These are phyloP conservation scores for Mythimna impura DNA, from an alignment of 2,888 invertebrate genomes.

Conservation along the genomic window DNA sequence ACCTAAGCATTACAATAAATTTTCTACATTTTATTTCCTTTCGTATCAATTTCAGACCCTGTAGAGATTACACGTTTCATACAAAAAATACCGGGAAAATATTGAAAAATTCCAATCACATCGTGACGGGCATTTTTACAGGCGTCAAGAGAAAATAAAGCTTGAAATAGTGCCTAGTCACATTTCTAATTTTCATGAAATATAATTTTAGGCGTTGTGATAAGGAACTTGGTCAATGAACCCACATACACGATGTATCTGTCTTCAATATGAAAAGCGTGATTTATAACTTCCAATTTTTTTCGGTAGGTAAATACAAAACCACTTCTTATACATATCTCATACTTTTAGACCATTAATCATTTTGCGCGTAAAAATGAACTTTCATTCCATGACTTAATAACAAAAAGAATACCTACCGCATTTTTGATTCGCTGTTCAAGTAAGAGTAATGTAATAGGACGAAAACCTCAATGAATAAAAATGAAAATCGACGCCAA, in stretches of 20 bases:
- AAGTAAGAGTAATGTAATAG: neutral
- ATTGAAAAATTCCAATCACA: slow-evolving; percentile 25
- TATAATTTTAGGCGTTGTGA: slow-evolving; percentile 5
- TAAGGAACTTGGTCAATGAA: slow-evolving; percentile 7
- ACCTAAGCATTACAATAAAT: neutral
- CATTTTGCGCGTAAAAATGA: slow-evolving; percentile 33
- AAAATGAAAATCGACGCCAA: neutral
- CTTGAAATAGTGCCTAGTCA: slow-evolving; percentile 32
- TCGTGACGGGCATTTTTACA: slow-evolving; percentile 28
- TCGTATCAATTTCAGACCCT: neutral
- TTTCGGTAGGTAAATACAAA: neutral
- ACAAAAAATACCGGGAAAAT: slow-evolving; percentile 2
- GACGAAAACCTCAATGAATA: neutral
- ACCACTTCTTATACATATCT: slow-evolving; percentile 16
- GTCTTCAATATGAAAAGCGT: neutral
- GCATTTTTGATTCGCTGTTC: slow-evolving; percentile 6
- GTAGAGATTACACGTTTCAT: neutral
- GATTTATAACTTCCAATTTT: slow-evolving; percentile 2
- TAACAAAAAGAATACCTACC: slow-evolving; percentile 9
- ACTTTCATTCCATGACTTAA: slow-evolving; percentile 31
- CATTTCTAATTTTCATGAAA: slow-evolving; percentile 49
- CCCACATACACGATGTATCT: neutral
- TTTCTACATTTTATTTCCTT: neutral
- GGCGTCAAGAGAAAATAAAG: slow-evolving; percentile 31
- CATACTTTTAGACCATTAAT: slow-evolving; percentile 35